Percentiles rank a stretch among this genome's conserved stretches.
phyloP scores from a whole-genome alignment of 1,140 invertebrate species.

The Eurosta solidaginis region DNA sequence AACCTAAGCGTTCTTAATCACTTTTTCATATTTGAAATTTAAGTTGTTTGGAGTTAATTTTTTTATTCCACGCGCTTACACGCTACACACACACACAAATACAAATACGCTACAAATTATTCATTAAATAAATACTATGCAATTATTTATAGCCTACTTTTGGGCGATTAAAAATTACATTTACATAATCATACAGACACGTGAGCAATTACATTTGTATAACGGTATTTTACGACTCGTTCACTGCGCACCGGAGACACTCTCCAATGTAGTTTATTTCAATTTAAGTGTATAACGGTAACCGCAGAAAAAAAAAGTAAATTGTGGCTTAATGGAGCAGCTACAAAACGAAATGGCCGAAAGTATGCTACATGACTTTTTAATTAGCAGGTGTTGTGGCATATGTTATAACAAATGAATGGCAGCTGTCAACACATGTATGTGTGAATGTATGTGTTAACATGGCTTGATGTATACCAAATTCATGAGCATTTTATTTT shows the following conservation, averaged over 20 bases:
- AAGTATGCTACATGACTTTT: conserved; percentile 10
- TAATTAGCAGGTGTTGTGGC: conserved; percentile 9
- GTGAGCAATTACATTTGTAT: neutral
- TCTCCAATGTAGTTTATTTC: neutral
- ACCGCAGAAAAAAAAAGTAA: neutral
- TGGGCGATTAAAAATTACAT: neutral
- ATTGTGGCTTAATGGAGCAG: neutral
- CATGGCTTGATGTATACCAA: no score
- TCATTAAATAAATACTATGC: neutral
- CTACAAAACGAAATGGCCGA: neutral
- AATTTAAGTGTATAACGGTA: neutral
- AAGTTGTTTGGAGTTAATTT: no score
- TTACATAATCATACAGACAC: neutral
- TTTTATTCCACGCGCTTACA: no score
- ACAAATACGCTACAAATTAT: neutral
- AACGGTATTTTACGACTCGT: no score
- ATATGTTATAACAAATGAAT: neutral
- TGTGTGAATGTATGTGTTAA: no score
- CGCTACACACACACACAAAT: no score
- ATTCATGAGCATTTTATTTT: neutral
- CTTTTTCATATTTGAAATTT: no score
- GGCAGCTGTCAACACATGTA: neutral
- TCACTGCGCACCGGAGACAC: no score
- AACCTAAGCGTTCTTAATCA: no score
- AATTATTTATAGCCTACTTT: conserved; percentile 25